Base-by-base conservation (phyloP, 1,140 invertebrate genomes). In the Stegodyphus dumicola region DNA sequence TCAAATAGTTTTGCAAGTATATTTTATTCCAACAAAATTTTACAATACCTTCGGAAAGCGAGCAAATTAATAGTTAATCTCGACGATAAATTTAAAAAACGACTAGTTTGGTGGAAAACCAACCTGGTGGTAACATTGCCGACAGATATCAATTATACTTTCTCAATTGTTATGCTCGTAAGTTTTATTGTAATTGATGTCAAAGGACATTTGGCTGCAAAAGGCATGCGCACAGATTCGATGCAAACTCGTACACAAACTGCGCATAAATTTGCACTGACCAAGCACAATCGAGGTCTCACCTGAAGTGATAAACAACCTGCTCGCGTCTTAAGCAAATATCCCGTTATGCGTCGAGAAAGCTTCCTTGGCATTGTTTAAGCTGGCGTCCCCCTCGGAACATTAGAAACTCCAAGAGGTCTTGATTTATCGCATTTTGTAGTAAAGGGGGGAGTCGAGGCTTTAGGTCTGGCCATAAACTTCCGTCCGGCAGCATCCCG, bases 371-470 rank as follows among this genome's bases (percentile, higher is more conserved):
- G 18, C 70, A 74, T 81, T 81, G 79, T 81, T 81, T 81, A 65
- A 70, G 54, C 56, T 74, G 6, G 33, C 77, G 17, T 51, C 64
- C 65, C 77, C 51, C 65, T 78, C 67, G n/a, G 13, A 73, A 81
- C 77, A 80, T 80, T 80, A 80, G 77, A 53, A 54, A 52, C 51
- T 56, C 18, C 33, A 53, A 70, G 69, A 60, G 67, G 51, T 7
- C 48, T 18, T 85, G 81, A 85, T 85, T 85, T 85, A 85, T 85
- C 51, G 74, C 70, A 83, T 83, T 83, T 83, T 83, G 70, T 74
- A 64, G 56, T 2, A 69, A 17, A 71, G 81, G 73, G 64, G 33
- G 53, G n/a, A 67, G 54, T 9, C 17, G 70, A 65, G 79, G 51
- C 51, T 81, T 81, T 56, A 69, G 79, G 53, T 70, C 54, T 7